Evolutionary conservation across 2,888 invertebrate genomes (phyloP), one percentile per base, ranked within the genome.

Genomic region (Acholoe squamosa): DNA sequence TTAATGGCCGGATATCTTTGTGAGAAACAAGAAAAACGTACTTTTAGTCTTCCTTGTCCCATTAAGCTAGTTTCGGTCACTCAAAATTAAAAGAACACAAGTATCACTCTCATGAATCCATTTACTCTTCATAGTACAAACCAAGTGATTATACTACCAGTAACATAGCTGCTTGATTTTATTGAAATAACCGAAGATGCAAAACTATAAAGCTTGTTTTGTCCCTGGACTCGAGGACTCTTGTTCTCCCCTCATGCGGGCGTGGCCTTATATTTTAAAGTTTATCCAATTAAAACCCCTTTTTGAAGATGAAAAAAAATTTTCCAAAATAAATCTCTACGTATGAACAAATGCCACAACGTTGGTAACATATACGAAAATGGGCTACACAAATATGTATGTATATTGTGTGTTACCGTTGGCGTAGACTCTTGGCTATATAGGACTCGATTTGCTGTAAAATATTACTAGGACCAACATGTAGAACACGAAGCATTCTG

Each of bases 1-100:
- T 80, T 77, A 92, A 84, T 51, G 86, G 54, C 89, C 89, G 90
- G 88, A 88, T 84, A 91, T 91, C 91, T 90, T 91, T 31, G 84
- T 86, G 80, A 86, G 56, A 90, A 90, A 76, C 80, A 90, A 90
- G 80, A 90, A 90, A 80, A 77, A 80, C 86, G 86, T 86, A 86
- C 86, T 86, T 86, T 86, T 86, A 86, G 86, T 86, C 86, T 86
- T 86, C 86, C 86, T 86, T 86, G 86, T 86, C 86, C 86, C 86
- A 86, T 52, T 54, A 86, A 54, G 28, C 54, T 86, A 52, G 25
- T 86, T 56, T 86, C 86, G 28, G 25, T 86, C 86, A 86, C 86
- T 86, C 86, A 86, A 86, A 86, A 86, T 86, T 25, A 86, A 86
- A 86, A 86, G 51, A 86, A 86, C 86, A 86, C 86, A 86, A 86